Evolutionary conservation across 2,797 vertebrate species (phyloP).

Genomic region (Botia kubotai): DNA sequence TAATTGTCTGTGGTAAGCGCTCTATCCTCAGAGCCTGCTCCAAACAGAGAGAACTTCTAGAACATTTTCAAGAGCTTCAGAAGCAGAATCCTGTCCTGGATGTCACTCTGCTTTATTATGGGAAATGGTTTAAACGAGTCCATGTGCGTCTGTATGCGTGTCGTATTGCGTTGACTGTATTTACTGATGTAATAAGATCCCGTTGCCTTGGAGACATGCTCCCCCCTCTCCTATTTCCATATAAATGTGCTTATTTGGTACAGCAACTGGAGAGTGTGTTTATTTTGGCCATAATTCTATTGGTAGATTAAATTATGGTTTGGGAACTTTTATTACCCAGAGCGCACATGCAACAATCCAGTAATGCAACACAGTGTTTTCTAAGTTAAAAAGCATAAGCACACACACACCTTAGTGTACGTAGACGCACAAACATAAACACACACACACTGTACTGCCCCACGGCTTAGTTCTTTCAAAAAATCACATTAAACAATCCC

Average conservation of each 20-base stretch:
- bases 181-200: constrained; percentile 40
- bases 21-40: constrained; percentile 44
- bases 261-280: constrained; percentile 30
- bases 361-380: constrained; percentile 33
- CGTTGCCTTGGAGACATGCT: constrained; percentile 31
- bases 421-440: constrained; percentile 8
- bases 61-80: constrained; percentile 70
- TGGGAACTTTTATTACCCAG: constrained; percentile 32
- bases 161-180: constrained; percentile 14
- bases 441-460: constrained; percentile 65
- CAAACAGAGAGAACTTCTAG: constrained; percentile 65
- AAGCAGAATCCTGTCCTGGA: constrained; percentile 74
- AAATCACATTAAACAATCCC: constrained; percentile 80
- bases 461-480: constrained; percentile 81
- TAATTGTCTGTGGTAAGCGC: constrained; percentile 45
- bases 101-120: constrained; percentile 74
- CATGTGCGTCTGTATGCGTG: constrained; percentile 71
- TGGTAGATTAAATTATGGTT: constrained; percentile 45
- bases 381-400: background rate
- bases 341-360: constrained; percentile 25
- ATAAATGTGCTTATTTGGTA: constrained; percentile 23
- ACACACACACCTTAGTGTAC: background rate
- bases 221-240: constrained; percentile 18
- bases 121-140: constrained; percentile 82
- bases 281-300: constrained; percentile 45